Conservation (phyloP, 2,113 vertebrate species). For the Erinaceus europaeus region DNA sequence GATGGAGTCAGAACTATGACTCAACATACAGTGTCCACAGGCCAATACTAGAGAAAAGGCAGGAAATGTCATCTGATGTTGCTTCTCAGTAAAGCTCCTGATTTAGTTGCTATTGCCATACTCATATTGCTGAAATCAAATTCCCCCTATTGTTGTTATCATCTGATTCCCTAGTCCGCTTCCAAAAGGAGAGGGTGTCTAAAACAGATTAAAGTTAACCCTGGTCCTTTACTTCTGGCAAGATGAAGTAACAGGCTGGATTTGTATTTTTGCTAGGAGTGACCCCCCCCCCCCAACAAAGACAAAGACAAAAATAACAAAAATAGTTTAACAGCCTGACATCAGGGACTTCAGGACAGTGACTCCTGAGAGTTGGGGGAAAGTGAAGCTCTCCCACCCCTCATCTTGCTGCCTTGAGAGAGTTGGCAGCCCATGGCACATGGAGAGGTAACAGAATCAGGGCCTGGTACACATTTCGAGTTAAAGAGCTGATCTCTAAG, state of each 20-base stretch:
- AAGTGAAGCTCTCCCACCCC: background rate
- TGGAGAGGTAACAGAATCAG: background rate
- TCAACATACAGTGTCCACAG: background rate
- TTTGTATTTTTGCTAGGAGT: background rate
- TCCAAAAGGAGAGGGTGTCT: background rate
- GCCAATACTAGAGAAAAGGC: constrained; percentile 2
- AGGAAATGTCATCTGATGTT: background rate
- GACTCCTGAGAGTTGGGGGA: background rate
- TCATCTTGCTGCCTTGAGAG: background rate
- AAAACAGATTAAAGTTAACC: constrained; percentile 8
- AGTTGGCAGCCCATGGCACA: background rate
- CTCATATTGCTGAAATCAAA: background rate
- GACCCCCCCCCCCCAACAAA: background rate
- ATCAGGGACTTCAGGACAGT: background rate
- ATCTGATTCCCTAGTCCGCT: background rate
- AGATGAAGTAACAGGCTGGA: constrained; percentile 3
- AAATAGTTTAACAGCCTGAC: background rate
- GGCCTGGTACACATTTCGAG: background rate
- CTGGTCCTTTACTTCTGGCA: background rate
- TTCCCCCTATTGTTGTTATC: background rate
- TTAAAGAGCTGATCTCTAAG: background rate
- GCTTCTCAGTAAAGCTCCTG: background rate
- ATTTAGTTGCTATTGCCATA: background rate
- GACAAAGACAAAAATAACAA: background rate
- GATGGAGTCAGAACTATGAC: constrained; percentile 6